phyloP scores from a whole-genome alignment of 2,797 vertebrate species.

The Alcedo atthis region DNA sequence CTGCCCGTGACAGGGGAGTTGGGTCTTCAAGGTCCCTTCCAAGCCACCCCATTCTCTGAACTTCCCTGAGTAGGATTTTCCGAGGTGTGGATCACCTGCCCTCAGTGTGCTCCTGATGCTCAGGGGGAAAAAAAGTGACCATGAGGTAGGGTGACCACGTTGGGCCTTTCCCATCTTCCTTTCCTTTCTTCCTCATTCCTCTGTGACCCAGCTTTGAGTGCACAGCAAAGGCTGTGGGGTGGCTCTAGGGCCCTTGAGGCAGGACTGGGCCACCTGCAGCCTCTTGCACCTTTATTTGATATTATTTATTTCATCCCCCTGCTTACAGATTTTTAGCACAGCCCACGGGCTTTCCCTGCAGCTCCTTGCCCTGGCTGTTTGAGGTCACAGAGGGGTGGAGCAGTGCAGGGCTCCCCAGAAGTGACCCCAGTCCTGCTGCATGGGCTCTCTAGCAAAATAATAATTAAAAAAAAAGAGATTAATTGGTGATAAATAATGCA shows the following conservation, averaged over 20 bases:
- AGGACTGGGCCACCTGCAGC: neutral
- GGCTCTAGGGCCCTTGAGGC: neutral
- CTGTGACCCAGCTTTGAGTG: neutral
- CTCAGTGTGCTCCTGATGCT: neutral
- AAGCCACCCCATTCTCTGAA: neutral
- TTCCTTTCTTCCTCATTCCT: neutral
- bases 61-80: neutral
- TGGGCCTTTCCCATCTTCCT: neutral
- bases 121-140: neutral
- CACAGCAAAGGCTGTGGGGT: neutral
- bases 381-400: neutral
- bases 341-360: rapidly evolving
- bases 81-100: neutral
- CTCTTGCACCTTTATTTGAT: neutral
- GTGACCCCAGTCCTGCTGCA: neutral
- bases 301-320: neutral
- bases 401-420: neutral
- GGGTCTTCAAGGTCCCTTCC: neutral
- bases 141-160: neutral
- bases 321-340: neutral
- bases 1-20: neutral
- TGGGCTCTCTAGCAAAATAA: neutral
- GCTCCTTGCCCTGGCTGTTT: neutral
- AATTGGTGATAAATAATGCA: slow-evolving; percentile 67
- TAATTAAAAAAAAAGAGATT: neutral